phyloP scores from a whole-genome alignment of 2,888 invertebrate species.

The Oscheius sp. region DNA sequence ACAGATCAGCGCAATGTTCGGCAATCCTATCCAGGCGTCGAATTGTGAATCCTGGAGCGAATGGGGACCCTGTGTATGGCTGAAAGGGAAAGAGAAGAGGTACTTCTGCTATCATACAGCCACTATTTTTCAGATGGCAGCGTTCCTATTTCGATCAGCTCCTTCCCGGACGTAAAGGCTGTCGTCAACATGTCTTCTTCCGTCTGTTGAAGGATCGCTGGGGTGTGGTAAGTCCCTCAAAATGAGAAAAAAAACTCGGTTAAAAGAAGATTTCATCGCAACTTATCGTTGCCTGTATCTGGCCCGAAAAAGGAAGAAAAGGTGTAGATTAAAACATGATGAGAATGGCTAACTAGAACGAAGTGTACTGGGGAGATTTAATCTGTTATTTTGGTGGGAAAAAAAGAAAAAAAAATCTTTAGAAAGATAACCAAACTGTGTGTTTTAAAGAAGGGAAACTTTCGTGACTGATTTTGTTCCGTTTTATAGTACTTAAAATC shows the following conservation, averaged over 20 bases:
- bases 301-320: constrained; percentile 27
- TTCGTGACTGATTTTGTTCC: too few species aligned
- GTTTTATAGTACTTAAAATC: too few species aligned
- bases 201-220: constrained; percentile 66
- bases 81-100: constrained; percentile 60
- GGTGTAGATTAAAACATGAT: too few species aligned
- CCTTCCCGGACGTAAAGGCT: constrained; percentile 67
- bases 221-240: constrained; percentile 58
- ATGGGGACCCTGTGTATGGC: constrained; percentile 69
- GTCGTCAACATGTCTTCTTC: constrained; percentile 68
- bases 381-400: too few species aligned
- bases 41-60: constrained; percentile 66
- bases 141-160: constrained; percentile 68
- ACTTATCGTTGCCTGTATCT: constrained; percentile 14
- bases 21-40: constrained; percentile 61
- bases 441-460: too few species aligned
- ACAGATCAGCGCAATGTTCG: constrained; percentile 67
- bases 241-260: too few species aligned
- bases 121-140: constrained; percentile 48
- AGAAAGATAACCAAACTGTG: too few species aligned
- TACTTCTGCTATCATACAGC: too few species aligned
- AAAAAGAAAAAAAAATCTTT: background rate
- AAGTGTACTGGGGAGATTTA: too few species aligned
- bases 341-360: too few species aligned
- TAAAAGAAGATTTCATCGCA: too few species aligned